Conservation (phyloP, 2,888 invertebrate species). For the Pammene aurita region DNA sequence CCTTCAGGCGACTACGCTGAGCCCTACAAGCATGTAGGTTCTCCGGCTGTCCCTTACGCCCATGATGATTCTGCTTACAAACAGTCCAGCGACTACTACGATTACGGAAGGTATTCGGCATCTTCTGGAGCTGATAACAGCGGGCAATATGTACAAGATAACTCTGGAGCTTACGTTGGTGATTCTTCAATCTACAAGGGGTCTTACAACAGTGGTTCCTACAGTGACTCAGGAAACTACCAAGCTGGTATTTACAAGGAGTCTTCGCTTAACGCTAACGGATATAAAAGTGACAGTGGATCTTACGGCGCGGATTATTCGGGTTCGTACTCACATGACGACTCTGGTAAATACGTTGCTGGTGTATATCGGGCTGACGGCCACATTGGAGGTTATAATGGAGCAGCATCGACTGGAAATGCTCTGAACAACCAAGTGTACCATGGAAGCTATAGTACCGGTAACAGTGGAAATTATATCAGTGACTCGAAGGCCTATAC, state of each 20-base stretch:
- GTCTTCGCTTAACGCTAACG: conserved; percentile 34
- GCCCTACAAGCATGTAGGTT: conserved; percentile 71
- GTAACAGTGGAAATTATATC: conserved; percentile 65
- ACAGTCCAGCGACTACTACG: conserved; percentile 60
- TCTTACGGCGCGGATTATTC: conserved; percentile 57
- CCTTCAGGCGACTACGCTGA: conserved; percentile 74
- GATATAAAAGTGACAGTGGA: conserved; percentile 42
- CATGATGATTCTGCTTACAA: conserved; percentile 65
- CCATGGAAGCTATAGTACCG: conserved; percentile 60
- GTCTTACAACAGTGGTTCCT: conserved; percentile 41
- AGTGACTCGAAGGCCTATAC: conserved; percentile 64
- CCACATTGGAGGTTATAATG: conserved; percentile 57
- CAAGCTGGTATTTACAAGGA: conserved; percentile 43
- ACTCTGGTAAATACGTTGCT: conserved; percentile 63
- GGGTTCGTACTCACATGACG: conserved; percentile 57
- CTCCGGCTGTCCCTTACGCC: conserved; percentile 66
- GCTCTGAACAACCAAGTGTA: conserved; percentile 48
- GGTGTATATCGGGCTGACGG: conserved; percentile 66
- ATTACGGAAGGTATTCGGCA: conserved; percentile 58
- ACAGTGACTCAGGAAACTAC: conserved; percentile 41
- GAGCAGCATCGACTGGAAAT: conserved; percentile 43
- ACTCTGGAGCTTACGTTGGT: conserved; percentile 59
- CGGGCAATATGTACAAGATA: conserved; percentile 61
- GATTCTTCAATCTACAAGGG: conserved; percentile 50
- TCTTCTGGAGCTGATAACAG: conserved; percentile 52